Conservation (phyloP, 2,797 vertebrate species). For the Gallinago stenura region DNA sequence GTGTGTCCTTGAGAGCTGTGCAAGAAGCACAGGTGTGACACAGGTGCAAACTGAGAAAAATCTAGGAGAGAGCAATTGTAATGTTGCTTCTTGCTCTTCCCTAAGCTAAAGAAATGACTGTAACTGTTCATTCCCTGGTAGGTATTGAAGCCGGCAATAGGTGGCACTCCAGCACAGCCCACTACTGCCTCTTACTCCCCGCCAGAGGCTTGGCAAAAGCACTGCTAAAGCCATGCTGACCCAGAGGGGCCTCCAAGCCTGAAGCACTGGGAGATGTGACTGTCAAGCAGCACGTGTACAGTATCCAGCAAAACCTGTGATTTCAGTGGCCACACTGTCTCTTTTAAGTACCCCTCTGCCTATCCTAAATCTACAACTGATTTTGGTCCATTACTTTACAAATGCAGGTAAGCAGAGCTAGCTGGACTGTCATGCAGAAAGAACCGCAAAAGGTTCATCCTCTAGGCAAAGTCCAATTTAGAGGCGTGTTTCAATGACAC, state of each 20-base stretch:
- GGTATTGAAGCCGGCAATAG: neutral
- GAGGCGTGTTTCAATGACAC: neutral
- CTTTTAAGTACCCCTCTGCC: neutral
- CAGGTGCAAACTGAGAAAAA: neutral
- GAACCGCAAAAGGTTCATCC: neutral
- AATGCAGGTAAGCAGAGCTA: neutral
- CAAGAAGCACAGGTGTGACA: neutral
- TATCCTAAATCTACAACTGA: neutral
- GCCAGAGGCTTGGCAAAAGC: neutral
- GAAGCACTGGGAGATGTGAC: fast-evolving
- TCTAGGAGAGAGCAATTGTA: neutral
- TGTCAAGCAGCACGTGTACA: fast-evolving
- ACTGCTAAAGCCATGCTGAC: neutral
- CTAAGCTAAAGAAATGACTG: fast-evolving
- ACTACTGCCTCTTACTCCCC: neutral
- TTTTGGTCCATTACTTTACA: neutral
- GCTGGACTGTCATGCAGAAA: neutral
- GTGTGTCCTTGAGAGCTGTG: neutral
- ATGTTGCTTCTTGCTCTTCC: neutral
- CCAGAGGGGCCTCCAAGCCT: neutral
- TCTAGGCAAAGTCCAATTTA: neutral
- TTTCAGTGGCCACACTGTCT: neutral
- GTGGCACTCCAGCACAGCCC: neutral
- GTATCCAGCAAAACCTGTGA: neutral
- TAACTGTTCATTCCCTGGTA: neutral